These are phyloP conservation scores for Girardinus metallicus DNA, from an alignment of 2,797 vertebrate species.

Conservation along the genomic window DNA sequence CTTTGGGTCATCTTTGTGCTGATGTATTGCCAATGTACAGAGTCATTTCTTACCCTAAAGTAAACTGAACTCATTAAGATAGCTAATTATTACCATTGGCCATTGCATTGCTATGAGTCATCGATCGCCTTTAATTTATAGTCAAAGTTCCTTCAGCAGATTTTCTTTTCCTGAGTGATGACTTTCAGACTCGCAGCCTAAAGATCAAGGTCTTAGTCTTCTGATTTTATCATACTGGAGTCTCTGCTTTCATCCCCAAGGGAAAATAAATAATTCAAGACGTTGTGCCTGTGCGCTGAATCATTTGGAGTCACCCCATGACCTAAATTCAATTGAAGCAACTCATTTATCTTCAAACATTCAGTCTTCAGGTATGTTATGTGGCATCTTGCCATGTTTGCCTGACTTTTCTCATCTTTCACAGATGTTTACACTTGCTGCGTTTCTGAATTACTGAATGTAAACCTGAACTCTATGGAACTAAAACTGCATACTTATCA, in stretches of 20 bases:
- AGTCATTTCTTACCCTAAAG: neutral
- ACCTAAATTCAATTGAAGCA: conserved; percentile 5
- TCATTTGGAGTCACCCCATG: neutral
- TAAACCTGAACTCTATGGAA: neutral
- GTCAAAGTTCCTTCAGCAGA: neutral
- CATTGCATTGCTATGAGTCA: neutral
- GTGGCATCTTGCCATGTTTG: conserved; percentile 3
- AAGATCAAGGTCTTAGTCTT: neutral
- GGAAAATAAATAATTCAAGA: conserved; percentile 1
- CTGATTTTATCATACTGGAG: neutral
- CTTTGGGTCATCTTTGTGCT: neutral
- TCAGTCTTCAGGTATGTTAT: neutral
- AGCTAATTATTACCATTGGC: neutral
- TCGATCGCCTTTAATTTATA: neutral
- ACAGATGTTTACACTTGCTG: neutral
- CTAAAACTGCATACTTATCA: neutral
- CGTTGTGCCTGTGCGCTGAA: neutral
- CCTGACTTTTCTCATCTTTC: neutral
- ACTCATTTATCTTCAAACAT: conserved; percentile 1
- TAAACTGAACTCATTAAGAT: neutral
- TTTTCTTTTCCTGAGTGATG: neutral
- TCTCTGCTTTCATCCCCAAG: neutral
- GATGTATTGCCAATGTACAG: neutral
- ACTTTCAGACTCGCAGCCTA: neutral
- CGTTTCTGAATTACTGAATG: neutral